Percentiles rank a stretch among this genome's conserved stretches.
phyloP scores from a whole-genome alignment of 2,113 vertebrate genomes.

The Brachionichthys hirsutus region DNA sequence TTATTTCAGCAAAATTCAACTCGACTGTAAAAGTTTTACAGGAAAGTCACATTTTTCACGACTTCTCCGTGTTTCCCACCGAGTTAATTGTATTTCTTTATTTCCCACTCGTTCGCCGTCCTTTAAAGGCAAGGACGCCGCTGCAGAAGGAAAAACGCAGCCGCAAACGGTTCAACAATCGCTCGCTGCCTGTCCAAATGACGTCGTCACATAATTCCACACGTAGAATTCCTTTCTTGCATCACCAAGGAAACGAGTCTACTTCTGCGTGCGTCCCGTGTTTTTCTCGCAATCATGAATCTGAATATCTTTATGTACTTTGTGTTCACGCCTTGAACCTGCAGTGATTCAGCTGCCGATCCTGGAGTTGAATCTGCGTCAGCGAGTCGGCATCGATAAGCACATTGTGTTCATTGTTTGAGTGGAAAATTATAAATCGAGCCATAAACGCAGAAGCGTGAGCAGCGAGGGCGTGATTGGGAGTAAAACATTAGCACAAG shows the following conservation, averaged over 20 bases:
- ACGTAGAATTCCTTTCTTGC: constrained; percentile 19
- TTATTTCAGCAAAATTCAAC: too few relatives aligned
- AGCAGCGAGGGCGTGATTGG: neutral
- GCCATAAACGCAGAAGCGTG: neutral
- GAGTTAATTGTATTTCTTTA: too few relatives aligned
- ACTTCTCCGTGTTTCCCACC: too few relatives aligned
- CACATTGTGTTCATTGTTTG: neutral
- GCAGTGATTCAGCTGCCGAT: neutral
- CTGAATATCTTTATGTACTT: neutral
- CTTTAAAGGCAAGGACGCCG: too few relatives aligned
- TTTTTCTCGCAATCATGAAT: neutral
- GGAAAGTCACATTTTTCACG: too few relatives aligned
- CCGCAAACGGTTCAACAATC: too few relatives aligned
- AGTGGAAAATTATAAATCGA: neutral
- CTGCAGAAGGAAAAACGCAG: too few relatives aligned
- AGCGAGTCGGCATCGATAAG: neutral
- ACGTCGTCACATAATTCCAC: too few relatives aligned
- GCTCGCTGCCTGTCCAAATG: too few relatives aligned
- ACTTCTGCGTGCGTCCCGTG: too few relatives aligned
- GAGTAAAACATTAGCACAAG: neutral
- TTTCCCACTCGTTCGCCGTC: too few relatives aligned
- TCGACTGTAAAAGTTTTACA: too few relatives aligned
- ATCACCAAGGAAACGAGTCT: neutral
- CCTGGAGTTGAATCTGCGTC: neutral
- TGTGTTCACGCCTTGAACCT: constrained; percentile 7